These are phyloP conservation scores for Microcebus murinus DNA, from an alignment of 2,113 vertebrate species.

Conservation along the genomic window DNA sequence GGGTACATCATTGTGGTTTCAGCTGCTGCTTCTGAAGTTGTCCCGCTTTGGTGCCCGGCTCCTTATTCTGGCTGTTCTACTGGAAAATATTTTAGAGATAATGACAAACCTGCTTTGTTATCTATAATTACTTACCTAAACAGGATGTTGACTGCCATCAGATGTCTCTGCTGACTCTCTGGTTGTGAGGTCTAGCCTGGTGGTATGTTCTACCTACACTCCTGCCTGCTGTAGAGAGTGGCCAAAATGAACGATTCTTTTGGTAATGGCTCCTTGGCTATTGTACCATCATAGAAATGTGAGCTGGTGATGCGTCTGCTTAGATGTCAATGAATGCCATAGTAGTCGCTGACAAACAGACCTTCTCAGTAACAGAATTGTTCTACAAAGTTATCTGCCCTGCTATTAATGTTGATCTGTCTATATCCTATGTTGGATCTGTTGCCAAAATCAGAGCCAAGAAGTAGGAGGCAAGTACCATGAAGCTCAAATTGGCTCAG, in stretches of 20 bases:
- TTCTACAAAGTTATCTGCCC: not conserved
- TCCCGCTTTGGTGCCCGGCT: constrained; percentile 94
- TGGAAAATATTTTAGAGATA: constrained; percentile 97
- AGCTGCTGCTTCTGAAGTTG: constrained; percentile 94
- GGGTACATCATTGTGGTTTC: constrained; percentile 95
- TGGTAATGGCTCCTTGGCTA: constrained; percentile 92
- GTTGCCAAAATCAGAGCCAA: not conserved
- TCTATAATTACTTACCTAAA: constrained; percentile 96
- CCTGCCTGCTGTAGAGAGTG: constrained; percentile 94
- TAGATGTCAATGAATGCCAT: constrained; percentile 97
- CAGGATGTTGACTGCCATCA: constrained; percentile 97
- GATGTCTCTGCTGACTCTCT: constrained; percentile 95
- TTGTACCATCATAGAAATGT: constrained; percentile 94
- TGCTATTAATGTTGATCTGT: not conserved
- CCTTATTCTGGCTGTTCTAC: constrained; percentile 95
- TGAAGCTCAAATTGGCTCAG: not conserved
- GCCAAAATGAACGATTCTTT: constrained; percentile 97
- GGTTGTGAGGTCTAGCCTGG: constrained; percentile 95
- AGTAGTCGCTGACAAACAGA: constrained; percentile 95
- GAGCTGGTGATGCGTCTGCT: constrained; percentile 96
- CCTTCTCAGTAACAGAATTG: not conserved
- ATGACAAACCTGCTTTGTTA: constrained; percentile 93
- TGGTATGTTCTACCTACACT: constrained; percentile 96
- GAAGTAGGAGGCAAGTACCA: not conserved
- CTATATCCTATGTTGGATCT: not conserved